Evolutionary conservation across 2,888 invertebrate species (phyloP), one percentile per base, ranked within the genome.

Genomic region (Athalia cordata): DNA sequence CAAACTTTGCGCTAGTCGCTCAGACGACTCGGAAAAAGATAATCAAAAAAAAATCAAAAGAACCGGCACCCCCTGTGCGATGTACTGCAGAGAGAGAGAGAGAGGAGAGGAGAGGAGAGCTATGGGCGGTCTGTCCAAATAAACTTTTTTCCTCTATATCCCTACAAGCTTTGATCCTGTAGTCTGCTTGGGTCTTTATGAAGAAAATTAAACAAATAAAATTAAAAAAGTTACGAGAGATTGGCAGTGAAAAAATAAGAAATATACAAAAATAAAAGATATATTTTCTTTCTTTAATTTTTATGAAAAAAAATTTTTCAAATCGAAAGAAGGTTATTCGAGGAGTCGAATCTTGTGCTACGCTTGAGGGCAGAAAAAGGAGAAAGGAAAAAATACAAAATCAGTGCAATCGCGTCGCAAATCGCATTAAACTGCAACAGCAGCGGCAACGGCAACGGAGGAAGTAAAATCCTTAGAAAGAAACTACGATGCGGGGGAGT

Each of bases 11-110:
- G 0, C 29, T 29, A 29, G 29, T 29, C 29, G 29, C 29, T 29
- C n/a, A 43, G 55, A n/a, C 15, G 43, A 52, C 55, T 68, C n/a
- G 3, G 43, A 52, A 43, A 43, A 68, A 68, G 55, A 68, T 68
- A 68, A 68, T 68, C 52, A 29, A 45, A 68, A 68, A 52, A 68
- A 68, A 52, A 52, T 68, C 15, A 52, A 52, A 67, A 67, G 67
- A 67, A 67, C n/a, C 64, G 11, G 11, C n/a, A 50, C 9, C 5
- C 5, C 50, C 5, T 15, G 43, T 7, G n/a, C n/a, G 55, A 55
- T 9, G n/a, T 11, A n/a, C 55, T 9, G 1, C 9, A 55, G 11
- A n/a, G 5, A 55, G n/a, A 55, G 55, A 55, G n/a, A n/a, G n/a
- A n/a, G n/a, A n/a, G n/a, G n/a, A n/a, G n/a, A n/a, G n/a, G n/a